Base-by-base conservation (phyloP, 1,140 invertebrate species). In the Bombus ignitus region DNA sequence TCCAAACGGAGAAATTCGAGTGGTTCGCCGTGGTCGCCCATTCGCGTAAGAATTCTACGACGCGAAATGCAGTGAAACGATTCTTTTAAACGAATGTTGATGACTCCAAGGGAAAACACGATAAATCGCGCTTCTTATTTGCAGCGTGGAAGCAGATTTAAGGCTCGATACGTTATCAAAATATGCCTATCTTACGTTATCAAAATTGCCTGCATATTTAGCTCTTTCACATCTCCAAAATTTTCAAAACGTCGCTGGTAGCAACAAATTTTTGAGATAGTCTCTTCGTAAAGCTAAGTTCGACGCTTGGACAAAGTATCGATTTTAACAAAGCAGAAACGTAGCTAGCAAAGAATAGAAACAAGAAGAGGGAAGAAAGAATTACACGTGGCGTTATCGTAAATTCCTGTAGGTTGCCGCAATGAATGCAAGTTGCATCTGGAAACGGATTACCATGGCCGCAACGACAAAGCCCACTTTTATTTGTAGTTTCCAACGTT, bases 401-500 rank as follows among this genome's bases (percentile, higher is more conserved):
- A 59, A 59, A 81, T 81, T 62, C 28, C 22, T 12, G 4, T 53
- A 42, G 35, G 70, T 42, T 12, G 10, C n/a, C 8, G 47, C 79
- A 25, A 81, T 59, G 79, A 81, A 81, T 73, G 68, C 79, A 73
- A 59, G 3, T 32, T 59, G 35, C 68, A 72, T 32, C 68, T 57
- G 47, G 18, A 5, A 83, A 76, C 42, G 59, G 73, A 76, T 83
- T 81, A 81, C 47, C 15, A 13, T 10, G 32, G 28, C 15, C 25
- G 66, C 57, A 39, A 75, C 35, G 81, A 75, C 57, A 75, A 74
- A 65, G 57, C 53, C 22, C 15, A n/a, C 71, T 74, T 76, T 83
- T 68, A 76, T 83, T 76, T 83, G 66, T 53, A 53, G 59, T 39
- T 74, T 28, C n/a, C 37, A 73, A 35, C 62, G n/a, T 59, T 3